Base-by-base conservation (phyloP, 2,797 vertebrate species). In the Cottoperca gobio region DNA sequence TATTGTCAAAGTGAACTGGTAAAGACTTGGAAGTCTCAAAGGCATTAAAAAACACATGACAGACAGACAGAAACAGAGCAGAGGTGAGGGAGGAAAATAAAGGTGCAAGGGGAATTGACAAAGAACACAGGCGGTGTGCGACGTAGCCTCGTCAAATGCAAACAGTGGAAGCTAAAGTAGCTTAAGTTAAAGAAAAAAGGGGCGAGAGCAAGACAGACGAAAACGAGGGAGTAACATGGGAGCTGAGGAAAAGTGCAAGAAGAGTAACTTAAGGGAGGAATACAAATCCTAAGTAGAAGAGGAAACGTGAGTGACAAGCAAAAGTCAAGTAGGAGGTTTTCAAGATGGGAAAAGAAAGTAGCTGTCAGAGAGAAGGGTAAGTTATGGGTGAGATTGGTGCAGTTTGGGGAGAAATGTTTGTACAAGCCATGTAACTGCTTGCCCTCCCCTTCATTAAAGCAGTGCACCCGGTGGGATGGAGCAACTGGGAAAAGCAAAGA, bases 31-130 rank as follows among this genome's bases (percentile, higher is more conserved):
- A 53, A 59, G 81, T 87, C 82, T 88, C 80, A 72, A 53, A 87
- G 76, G 86, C 78, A 68, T 86, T 77, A 79, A 80, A 86, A 78
- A 85, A 88, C 81, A 86, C 70, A 85, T 83, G 85, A 82, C 69
- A 84, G 63, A 61, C 79, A 74, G 79, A 79, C 46, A 73, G 40
- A 75, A 81, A 81, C 35, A 33, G 73, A 83, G 74, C 49, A 74
- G 83, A 83, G 82, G 68, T 83, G 62, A 78, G 49, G 73, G 73
- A 73, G 83, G 61, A 60, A 71, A 50, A 53, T 19, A 46, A 53
- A 63, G 40, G 63, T 33, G 75, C 24, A 53, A 69, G 33, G 79
- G 82, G 87, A 89, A 85, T 49, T 67, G 72, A 73, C 53, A 80
- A 71, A 83, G 52, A 70, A 55, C 55, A 46, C 46, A 52, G 57